A percentile compares a stretch with the other conserved stretches of the same genome.
Conservation (phyloP, 2,888 invertebrate species). For the Trichogramma dendrolimi region DNA sequence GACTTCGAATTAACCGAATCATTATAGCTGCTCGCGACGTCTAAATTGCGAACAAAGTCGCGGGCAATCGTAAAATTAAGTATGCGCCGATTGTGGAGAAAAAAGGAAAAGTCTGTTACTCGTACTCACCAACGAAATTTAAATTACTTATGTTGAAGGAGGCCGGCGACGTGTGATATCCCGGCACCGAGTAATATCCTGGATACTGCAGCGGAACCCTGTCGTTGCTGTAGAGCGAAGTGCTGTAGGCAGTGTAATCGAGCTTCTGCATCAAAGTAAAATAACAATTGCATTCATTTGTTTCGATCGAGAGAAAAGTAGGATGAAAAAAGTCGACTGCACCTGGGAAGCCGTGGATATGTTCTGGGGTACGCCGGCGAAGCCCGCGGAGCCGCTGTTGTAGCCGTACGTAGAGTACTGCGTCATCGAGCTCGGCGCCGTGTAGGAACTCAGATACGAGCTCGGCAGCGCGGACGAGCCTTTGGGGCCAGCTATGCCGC, state of each 20-base stretch:
- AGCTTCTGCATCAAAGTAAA: constrained; percentile 40
- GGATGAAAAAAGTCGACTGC: constrained; percentile 15
- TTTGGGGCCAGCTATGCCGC: constrained; percentile 43
- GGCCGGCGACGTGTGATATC: constrained; percentile 46
- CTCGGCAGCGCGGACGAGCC: constrained; percentile 45
- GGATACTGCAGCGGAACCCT: constrained; percentile 50
- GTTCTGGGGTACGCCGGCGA: constrained; percentile 48
- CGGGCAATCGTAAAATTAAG: neutral
- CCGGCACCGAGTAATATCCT: constrained; percentile 48
- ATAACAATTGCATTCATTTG: neutral
- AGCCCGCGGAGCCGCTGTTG: constrained; percentile 46
- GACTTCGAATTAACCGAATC: constrained; percentile 7
- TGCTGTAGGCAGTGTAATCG: constrained; percentile 47
- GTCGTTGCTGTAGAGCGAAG: constrained; percentile 47
- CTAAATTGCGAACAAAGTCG: too few relatives aligned
- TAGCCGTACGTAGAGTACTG: constrained; percentile 49
- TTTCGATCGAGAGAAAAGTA: neutral
- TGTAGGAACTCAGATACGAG: constrained; percentile 47
- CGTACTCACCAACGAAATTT: constrained; percentile 43
- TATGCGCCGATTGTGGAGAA: neutral
- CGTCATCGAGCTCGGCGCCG: constrained; percentile 46
- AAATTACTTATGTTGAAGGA: constrained; percentile 48
- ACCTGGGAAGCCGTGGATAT: constrained; percentile 49
- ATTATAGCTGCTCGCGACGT: too few relatives aligned
- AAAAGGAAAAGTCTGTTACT: neutral